Evolutionary conservation across 2,888 invertebrate species (phyloP).

Genomic region (Ophion ellenae): DNA sequence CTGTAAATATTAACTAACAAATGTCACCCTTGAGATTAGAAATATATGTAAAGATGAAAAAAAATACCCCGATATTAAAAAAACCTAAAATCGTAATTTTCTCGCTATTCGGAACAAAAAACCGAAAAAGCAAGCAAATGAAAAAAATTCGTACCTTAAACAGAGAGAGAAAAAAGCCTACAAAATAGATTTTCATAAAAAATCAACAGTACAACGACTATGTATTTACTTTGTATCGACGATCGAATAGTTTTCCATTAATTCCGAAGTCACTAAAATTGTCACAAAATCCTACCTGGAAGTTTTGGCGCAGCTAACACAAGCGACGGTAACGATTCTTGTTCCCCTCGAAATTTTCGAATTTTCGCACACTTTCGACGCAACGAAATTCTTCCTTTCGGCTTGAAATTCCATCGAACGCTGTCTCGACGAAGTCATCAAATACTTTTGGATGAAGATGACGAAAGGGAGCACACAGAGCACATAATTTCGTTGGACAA

Average conservation of each 20-base stretch:
- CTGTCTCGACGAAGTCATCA: background rate
- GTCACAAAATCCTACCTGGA: constrained; percentile 12
- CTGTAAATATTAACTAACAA: no score
- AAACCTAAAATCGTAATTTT: no score
- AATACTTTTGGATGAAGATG: background rate
- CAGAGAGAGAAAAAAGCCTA: no score
- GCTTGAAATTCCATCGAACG: background rate
- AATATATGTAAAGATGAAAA: no score
- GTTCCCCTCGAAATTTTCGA: background rate
- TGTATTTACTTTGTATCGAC: background rate
- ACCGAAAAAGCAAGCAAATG: no score
- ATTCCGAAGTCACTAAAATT: background rate
- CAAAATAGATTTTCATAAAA: no score
- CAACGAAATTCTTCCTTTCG: background rate
- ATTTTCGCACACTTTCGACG: constrained; percentile 3
- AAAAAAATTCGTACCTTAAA: no score
- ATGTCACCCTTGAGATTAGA: no score
- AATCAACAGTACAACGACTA: background rate
- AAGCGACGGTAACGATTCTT: constrained; percentile 5
- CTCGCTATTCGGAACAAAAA: no score
- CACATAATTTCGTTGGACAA: background rate
- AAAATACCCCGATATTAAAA: no score
- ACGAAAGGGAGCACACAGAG: constrained; percentile 5
- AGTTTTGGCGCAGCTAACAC: background rate
- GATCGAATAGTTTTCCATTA: background rate